Evolutionary conservation across 2,113 vertebrate species (phyloP).

Genomic region (Protobothrops flavoviridis): DNA sequence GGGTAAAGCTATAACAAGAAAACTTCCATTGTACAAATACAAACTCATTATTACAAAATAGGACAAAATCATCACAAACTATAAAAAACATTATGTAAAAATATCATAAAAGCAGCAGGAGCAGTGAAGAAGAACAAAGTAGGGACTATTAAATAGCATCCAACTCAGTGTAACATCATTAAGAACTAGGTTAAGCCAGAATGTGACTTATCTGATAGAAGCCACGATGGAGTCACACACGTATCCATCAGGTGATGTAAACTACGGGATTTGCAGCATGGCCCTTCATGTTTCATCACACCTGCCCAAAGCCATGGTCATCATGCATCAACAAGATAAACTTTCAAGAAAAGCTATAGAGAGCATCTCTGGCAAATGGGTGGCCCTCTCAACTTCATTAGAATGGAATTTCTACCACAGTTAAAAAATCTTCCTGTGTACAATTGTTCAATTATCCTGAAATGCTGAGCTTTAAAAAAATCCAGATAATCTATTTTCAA

Average conservation of each 20-base stretch:
- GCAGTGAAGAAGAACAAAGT: background rate
- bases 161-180: background rate
- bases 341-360: background rate
- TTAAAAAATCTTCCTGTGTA: background rate
- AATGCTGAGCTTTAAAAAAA: background rate
- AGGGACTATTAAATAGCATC: background rate
- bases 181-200: background rate
- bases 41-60: background rate
- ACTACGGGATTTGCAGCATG: background rate
- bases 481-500: background rate
- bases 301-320: background rate
- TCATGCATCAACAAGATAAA: background rate
- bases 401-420: background rate
- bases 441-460: background rate
- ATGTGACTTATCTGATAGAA: background rate
- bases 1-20: background rate
- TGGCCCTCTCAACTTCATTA: background rate
- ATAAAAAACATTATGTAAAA: background rate
- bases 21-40: background rate
- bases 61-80: background rate
- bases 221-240: background rate
- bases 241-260: background rate
- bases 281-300: background rate
- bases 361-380: background rate
- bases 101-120: background rate